Base-by-base conservation (phyloP, 2,888 invertebrate genomes). In the Cataglyphis cursor region DNA sequence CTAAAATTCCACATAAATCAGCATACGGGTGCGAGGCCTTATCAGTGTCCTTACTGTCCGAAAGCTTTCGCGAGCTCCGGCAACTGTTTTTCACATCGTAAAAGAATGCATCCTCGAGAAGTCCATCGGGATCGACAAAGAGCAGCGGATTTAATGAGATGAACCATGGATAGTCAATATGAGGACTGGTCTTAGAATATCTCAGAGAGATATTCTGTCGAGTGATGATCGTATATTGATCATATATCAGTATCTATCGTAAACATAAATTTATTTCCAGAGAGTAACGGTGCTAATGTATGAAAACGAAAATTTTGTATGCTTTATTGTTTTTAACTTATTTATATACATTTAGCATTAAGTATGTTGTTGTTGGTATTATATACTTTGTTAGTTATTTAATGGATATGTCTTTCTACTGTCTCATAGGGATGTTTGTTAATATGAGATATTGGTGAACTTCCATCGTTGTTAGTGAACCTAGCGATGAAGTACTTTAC, bases 1-100 rank as follows among this genome's bases (percentile, higher is more conserved):
- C 95, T 97, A 86, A 97, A 97, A 96, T 97, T 97, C 93, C 97
- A 97, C 92, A 96, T 97, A 91, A 97, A 97, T 93, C 97, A 97
- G 91, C 97, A 97, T 91, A 97, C 97, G n/a, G 97, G 97, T 66
- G 97, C 96, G 5, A 96, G 96, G 91, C 97, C 97, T 35, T 97
- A 97, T 94, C 96, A 97, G 94, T 97, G 97, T 93, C 97, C 97
- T 44, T 97, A 97, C 92, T 97, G 97, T 94, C 97, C 97, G 0
- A 97, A 97, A 94, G 95, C 96, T 78, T 97, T 97, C 93, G 96
- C 97, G 62, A 97, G 97, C 93, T 97, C 97, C 38, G 97, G 97
- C 15, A 97, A 97, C 91, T 97, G 97, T 92, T 97, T 97, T 93
- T 97, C 97, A 0, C 97, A 97, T 92, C 96, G 97, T 88, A 97